These are phyloP conservation scores for Leucoma salicis DNA, from an alignment of 2,888 invertebrate genomes.

Conservation along the genomic window DNA sequence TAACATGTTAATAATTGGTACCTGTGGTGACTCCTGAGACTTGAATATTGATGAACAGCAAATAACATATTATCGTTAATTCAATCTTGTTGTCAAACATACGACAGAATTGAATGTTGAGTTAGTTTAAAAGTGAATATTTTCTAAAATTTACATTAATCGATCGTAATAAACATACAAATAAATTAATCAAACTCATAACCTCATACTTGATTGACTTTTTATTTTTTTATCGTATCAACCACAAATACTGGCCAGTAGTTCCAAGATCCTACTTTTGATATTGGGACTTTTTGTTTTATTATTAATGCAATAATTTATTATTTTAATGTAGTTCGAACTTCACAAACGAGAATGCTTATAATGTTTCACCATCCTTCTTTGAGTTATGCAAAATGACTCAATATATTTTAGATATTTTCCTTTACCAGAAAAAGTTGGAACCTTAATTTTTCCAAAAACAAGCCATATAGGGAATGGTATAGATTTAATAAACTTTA, in stretches of 20 bases:
- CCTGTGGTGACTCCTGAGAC: slow-evolving; percentile 30
- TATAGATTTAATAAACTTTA: no score
- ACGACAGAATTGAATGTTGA: slow-evolving; percentile 12
- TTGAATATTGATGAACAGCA: slow-evolving; percentile 29
- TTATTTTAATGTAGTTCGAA: no score
- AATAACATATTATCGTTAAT: slow-evolving; percentile 26
- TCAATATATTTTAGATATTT: no score
- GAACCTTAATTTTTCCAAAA: no score
- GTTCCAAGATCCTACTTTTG: no score
- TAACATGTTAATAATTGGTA: slow-evolving; percentile 15
- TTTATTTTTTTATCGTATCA: neutral
- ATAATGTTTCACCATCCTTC: no score
- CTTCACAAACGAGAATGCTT: no score
- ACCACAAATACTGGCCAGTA: neutral
- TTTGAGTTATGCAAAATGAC: no score
- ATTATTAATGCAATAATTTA: no score
- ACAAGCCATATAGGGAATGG: no score
- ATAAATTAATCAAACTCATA: neutral
- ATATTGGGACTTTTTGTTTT: no score
- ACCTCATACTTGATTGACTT: neutral
- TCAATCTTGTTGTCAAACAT: slow-evolving; percentile 33
- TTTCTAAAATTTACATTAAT: neutral
- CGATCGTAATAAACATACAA: neutral
- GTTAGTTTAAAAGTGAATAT: neutral
- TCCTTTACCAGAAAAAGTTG: no score